A percentile compares a stretch with the other conserved stretches of the same genome.
These are phyloP conservation scores for Aphelinus atriplicis DNA, from an alignment of 1,140 invertebrate species.

Conservation along the genomic window DNA sequence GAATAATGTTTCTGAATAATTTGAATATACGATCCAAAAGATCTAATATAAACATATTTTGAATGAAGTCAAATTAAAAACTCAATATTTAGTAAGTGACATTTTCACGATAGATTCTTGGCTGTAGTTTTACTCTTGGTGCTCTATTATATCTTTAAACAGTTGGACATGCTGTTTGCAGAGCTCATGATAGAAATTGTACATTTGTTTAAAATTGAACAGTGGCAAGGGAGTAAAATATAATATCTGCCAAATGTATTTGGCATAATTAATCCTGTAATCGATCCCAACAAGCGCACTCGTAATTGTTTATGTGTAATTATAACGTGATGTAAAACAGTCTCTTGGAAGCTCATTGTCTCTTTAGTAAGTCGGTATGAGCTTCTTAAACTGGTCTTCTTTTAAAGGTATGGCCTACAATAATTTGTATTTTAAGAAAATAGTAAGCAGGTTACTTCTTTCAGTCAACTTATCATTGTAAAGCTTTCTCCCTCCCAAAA, in stretches of 20 bases:
- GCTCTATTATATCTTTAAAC: constrained; percentile 2
- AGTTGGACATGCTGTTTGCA: background rate
- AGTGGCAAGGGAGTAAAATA: constrained; percentile 7
- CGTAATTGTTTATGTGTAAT: constrained; percentile 33
- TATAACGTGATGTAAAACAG: constrained; percentile 5
- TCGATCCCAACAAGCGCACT: constrained; percentile 26
- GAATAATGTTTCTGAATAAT: constrained; percentile 9
- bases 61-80: background rate
- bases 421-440: constrained; percentile 18
- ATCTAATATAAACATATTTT: background rate
- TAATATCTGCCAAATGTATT: constrained; percentile 25
- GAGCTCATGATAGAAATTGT: constrained; percentile 30
- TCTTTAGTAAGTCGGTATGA: constrained; percentile 1
- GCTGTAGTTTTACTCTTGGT: constrained; percentile 24
- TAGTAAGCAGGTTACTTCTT: background rate
- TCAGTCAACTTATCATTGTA: background rate
- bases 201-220: constrained; percentile 31
- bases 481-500: constrained; percentile 8
- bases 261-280: constrained; percentile 33
- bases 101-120: background rate
- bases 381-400: constrained; percentile 22
- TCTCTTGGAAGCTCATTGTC: background rate
- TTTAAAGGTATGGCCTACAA: constrained; percentile 32
- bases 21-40: background rate
- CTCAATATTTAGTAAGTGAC: background rate